These are phyloP conservation scores for Drosophila austrosaltans DNA, from an alignment of 2,888 invertebrate species.

Conservation along the genomic window DNA sequence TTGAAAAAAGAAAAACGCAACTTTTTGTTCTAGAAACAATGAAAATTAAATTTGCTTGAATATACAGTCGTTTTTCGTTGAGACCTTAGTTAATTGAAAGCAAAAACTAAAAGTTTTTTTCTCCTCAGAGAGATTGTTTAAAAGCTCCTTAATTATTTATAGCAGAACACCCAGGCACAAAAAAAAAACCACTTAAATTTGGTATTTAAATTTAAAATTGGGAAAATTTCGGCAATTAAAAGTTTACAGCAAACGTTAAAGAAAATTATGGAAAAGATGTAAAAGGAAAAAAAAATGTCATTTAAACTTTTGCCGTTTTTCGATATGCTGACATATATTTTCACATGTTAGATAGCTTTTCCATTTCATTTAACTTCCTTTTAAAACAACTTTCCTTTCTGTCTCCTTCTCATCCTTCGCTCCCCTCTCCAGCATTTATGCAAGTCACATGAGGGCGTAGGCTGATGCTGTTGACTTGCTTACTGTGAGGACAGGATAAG, in stretches of 20 bases:
- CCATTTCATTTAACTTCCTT: constrained; percentile 17
- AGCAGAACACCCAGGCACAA: neutral
- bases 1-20: neutral
- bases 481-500: constrained; percentile 56
- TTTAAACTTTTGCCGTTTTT: constrained; percentile 54
- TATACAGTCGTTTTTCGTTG: neutral
- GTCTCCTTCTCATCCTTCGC: neutral
- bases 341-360: constrained; percentile 12
- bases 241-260: constrained; percentile 27
- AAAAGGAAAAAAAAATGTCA: constrained; percentile 43
- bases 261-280: constrained; percentile 14
- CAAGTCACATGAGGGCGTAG: neutral
- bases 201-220: constrained; percentile 3
- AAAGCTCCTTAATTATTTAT: neutral
- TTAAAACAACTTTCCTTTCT: constrained; percentile 8
- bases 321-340: constrained; percentile 22
- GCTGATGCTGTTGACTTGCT: constrained; percentile 8
- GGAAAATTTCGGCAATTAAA: constrained; percentile 24
- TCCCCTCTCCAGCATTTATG: neutral
- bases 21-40: neutral
- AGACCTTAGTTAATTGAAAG: constrained; percentile 3
- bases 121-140: neutral
- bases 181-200: neutral
- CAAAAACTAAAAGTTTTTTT: constrained; percentile 10
- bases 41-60: neutral